Evolutionary conservation across 2,113 vertebrate genomes (phyloP).

Genomic region (Tragulus kanchil): DNA sequence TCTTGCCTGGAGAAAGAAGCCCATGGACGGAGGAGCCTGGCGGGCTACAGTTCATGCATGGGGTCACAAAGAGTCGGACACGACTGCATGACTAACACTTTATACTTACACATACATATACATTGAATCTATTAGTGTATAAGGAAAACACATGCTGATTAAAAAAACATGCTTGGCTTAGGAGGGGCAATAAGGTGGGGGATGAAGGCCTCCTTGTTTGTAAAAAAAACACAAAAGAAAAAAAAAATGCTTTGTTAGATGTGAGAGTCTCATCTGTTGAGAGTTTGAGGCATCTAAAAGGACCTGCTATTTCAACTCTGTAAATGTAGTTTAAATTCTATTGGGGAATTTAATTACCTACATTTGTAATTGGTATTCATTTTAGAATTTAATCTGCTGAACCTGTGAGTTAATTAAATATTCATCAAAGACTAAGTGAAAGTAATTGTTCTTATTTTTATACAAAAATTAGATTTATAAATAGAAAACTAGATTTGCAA

Average conservation of each 20-base stretch:
- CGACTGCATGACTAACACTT: no score
- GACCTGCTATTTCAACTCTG: not conserved
- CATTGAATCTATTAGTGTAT: not conserved
- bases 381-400: slow-evolving; percentile 75
- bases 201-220: not conserved
- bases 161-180: not conserved
- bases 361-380: slow-evolving; percentile 72
- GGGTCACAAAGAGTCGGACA: no score
- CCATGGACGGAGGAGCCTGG: no score
- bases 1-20: no score
- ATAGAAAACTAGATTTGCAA: slow-evolving; percentile 69
- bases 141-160: not conserved
- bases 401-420: slow-evolving; percentile 80
- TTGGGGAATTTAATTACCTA: slow-evolving; percentile 78
- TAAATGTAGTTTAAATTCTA: slow-evolving; percentile 64
- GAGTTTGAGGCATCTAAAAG: not conserved
- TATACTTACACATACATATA: not conserved
- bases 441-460: slow-evolving; percentile 69
- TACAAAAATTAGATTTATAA: slow-evolving; percentile 64
- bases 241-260: not conserved
- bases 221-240: not conserved
- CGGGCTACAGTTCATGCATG: no score
- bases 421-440: slow-evolving; percentile 70
- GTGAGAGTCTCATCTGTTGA: not conserved
- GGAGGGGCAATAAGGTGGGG: not conserved